Evolutionary conservation across 92 coral and sea anemone species (phyloP), one percentile per base, ranked within the genome.

Genomic region (Meandrina meandrites): DNA sequence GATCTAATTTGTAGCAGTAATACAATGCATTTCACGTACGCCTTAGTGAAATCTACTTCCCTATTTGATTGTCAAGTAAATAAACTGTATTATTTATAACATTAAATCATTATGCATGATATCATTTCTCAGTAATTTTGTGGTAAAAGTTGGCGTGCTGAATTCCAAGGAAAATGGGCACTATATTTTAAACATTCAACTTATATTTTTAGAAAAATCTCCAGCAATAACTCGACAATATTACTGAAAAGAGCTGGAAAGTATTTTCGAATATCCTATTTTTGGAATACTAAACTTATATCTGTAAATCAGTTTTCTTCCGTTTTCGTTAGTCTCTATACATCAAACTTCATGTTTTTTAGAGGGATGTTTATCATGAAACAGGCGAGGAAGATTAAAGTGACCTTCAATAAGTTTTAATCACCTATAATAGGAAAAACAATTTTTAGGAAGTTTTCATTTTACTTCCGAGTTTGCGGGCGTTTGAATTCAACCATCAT

Each of bases 401-500:
- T 30, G 27, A 22, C 78, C 35, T 73, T 37, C 78, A 73, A 73
- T 19, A 36, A 40, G 78, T 73, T 73, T 36, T 16, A 21, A 19
- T 9, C 40, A 73, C 15, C 78, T 37, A 18, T 18, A 73, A 73
- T 66, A 28, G 71, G 35, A 16, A 18, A 31, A 80, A 57, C 32
- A 35, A 30, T 13, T 60, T 48, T 47, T 1, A 57, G 87, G 80
- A 75, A 73, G 80, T 36, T 30, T 72, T 71, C 11, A 31, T 54
- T 51, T 83, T 4, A 74, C 79, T 84, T 84, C 87, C 87, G 75
- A 84, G 42, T 57, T 54, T n/a, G 14, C 74, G 69, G 71, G 37
- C 53, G 70, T 53, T 71, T 12, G 42, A 71, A 31, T 71, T 62
- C 8, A 24, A 62, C 8, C 3, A 14, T 21, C 48, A 42, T 28